Conservation (phyloP, 1,140 invertebrate species). For the Phymorhynchus buccinoides region DNA sequence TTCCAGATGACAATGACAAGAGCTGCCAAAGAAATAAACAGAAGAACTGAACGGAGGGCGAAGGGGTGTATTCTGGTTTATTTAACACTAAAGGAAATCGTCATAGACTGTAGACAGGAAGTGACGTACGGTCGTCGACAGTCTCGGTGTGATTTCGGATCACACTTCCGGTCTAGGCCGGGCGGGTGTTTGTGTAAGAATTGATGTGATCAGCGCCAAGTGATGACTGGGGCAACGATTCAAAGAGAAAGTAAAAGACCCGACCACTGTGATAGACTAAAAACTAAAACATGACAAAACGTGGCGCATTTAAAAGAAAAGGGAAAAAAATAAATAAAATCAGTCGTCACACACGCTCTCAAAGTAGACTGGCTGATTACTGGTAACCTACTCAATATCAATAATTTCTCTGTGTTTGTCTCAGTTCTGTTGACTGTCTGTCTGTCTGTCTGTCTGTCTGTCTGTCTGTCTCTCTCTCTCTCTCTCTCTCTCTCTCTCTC, state of each 20-base stretch:
- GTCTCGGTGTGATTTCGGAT: constrained; percentile 30
- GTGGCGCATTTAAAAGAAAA: too few relatives aligned
- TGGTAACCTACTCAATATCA: too few relatives aligned
- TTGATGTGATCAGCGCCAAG: constrained; percentile 2
- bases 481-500: neutral
- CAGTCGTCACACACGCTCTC: too few relatives aligned
- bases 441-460: too few relatives aligned
- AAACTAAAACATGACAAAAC: constrained; percentile 25
- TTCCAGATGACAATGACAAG: constrained; percentile 26
- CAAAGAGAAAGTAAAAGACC: constrained; percentile 25
- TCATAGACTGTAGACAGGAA: constrained; percentile 26
- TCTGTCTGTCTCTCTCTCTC: too few relatives aligned
- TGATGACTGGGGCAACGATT: neutral
- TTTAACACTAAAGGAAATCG: too few relatives aligned
- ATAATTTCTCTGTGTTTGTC: too few relatives aligned
- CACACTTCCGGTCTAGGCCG: neutral
- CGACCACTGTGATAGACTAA: constrained; percentile 19
- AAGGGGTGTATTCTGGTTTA: too few relatives aligned
- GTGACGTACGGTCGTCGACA: constrained; percentile 1
- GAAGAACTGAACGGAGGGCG: neutral
- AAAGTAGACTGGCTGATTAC: too few relatives aligned
- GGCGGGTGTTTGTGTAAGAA: too few relatives aligned
- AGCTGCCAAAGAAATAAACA: neutral
- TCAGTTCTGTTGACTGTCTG: too few relatives aligned
- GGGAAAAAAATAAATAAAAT: too few relatives aligned